Evolutionary conservation across 2,888 invertebrate genomes (phyloP).

Genomic region (Thereva unica): DNA sequence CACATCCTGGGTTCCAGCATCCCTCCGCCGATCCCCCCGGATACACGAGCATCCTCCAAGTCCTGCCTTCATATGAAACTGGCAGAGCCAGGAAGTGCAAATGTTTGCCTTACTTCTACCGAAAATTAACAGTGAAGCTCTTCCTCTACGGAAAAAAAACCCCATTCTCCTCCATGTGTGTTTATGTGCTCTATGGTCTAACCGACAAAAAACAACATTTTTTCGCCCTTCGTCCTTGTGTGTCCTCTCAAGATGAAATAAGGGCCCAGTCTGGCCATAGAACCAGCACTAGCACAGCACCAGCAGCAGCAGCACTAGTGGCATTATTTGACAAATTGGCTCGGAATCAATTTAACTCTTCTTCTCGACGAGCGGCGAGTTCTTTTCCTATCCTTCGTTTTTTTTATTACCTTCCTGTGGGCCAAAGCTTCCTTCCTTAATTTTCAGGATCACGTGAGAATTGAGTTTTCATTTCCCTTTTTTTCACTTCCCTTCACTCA

Average conservation of each 20-base stretch:
- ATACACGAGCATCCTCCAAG: background rate
- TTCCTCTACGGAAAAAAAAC: too few relatives aligned
- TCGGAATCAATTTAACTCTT: constrained; percentile 30
- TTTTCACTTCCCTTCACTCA: background rate
- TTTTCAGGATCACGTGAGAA: constrained; percentile 27
- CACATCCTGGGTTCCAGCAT: too few relatives aligned
- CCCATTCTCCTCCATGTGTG: too few relatives aligned
- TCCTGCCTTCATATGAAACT: constrained; percentile 5
- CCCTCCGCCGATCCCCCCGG: too few relatives aligned
- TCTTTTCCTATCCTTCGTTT: background rate
- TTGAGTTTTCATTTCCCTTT: constrained; percentile 31
- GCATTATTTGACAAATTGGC: constrained; percentile 26
- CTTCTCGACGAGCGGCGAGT: background rate
- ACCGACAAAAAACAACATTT: too few relatives aligned
- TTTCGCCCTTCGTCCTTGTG: too few relatives aligned
- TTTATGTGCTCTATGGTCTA: too few relatives aligned
- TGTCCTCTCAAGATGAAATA: too few relatives aligned
- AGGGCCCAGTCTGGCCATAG: too few relatives aligned
- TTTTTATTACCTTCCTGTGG: constrained; percentile 28
- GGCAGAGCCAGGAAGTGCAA: constrained; percentile 19
- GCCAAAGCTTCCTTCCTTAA: constrained; percentile 31
- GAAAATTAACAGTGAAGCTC: background rate
- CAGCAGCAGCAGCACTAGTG: background rate
- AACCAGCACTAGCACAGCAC: background rate
- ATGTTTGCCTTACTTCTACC: constrained; percentile 21